Evolutionary conservation across 2,797 vertebrate genomes (phyloP).

Genomic region (Chelon labrosus): DNA sequence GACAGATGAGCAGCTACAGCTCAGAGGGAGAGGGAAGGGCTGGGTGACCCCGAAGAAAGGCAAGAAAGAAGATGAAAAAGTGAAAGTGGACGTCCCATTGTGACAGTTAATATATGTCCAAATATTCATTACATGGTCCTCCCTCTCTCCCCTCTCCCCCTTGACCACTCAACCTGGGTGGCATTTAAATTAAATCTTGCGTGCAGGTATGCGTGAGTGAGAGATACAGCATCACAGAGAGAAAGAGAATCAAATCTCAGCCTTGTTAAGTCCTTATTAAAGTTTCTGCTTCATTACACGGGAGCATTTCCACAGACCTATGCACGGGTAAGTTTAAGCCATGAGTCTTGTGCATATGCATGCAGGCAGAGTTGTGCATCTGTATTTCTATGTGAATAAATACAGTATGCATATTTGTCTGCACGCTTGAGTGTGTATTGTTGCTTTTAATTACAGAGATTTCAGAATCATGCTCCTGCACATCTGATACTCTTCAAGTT

Average conservation of each 20-base stretch:
- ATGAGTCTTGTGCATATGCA: not conserved
- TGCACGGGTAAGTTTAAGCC: constrained; percentile 21
- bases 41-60: constrained; percentile 54
- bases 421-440: not conserved
- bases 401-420: not conserved
- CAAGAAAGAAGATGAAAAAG: constrained; percentile 47
- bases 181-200: constrained; percentile 69
- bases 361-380: not conserved
- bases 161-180: constrained; percentile 58
- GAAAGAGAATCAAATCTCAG: constrained; percentile 49
- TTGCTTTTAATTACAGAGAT: constrained; percentile 22
- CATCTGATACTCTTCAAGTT: constrained; percentile 3
- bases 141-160: constrained; percentile 23
- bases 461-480: not conserved
- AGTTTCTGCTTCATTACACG: constrained; percentile 69
- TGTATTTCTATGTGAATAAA: constrained; percentile 13
- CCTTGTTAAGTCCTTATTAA: constrained; percentile 71
- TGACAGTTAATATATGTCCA: constrained; percentile 65
- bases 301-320: constrained; percentile 27
- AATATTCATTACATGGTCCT: constrained; percentile 70
- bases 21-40: constrained; percentile 39
- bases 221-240: constrained; percentile 33
- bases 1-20: constrained; percentile 24
- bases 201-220: constrained; percentile 61
- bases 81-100: constrained; percentile 64